phyloP scores from a whole-genome alignment of 2,888 invertebrate genomes.

The Silvanus unidentatus region DNA sequence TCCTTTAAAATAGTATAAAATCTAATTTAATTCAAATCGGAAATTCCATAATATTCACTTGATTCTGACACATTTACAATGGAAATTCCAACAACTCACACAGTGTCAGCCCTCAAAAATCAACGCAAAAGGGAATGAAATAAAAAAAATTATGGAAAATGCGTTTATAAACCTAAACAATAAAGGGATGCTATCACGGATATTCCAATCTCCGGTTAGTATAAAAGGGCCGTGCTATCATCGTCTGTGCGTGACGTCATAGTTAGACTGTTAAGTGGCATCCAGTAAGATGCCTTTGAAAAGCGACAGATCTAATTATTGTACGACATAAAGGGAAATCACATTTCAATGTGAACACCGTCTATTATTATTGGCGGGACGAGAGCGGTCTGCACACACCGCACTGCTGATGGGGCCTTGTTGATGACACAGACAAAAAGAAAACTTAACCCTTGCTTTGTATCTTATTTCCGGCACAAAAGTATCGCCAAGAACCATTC shows the following conservation, averaged over 20 bases:
- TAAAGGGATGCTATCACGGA: constrained; percentile 21
- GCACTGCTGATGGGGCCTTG: no score
- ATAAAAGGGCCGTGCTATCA: constrained; percentile 25
- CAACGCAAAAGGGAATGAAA: no score
- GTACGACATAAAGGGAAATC: constrained; percentile 23
- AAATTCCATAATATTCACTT: constrained; percentile 18
- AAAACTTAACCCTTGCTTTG: no score
- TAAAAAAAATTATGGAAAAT: no score
- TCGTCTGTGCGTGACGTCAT: constrained; percentile 31
- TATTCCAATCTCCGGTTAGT: constrained; percentile 34
- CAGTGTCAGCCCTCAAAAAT: no score
- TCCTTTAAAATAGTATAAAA: constrained; percentile 24
- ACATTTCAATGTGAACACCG: constrained; percentile 19
- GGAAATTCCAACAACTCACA: constrained; percentile 6
- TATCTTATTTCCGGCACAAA: no score
- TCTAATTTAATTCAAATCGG: constrained; percentile 20
- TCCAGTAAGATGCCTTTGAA: constrained; percentile 28
- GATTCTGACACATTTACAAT: constrained; percentile 18
- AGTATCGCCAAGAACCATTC: no score
- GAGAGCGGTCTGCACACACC: no score
- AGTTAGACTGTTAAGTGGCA: constrained; percentile 7
- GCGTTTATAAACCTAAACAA: no score
- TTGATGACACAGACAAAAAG: no score
- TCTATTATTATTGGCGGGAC: no score
- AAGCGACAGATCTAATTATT: constrained; percentile 25